Conservation (phyloP, 2,113 vertebrate genomes). For the Podocnemis expansa region DNA sequence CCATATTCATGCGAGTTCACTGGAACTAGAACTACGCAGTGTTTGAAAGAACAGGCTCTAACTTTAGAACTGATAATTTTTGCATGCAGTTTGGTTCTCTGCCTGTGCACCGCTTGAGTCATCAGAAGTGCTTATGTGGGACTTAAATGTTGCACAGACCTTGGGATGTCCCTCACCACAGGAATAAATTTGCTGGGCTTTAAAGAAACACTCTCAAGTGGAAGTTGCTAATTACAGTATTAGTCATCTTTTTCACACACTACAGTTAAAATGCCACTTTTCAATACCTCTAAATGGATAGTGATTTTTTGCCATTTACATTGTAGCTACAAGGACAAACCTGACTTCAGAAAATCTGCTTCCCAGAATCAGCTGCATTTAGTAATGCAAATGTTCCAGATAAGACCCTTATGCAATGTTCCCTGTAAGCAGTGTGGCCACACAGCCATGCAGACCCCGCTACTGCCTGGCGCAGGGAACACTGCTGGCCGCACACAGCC, state of each 20-base stretch:
- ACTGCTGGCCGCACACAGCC: too few relatives aligned
- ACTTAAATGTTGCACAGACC: background rate
- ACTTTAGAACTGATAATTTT: background rate
- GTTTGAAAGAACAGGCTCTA: background rate
- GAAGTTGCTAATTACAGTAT: background rate
- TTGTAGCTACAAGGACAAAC: background rate
- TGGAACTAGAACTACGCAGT: background rate
- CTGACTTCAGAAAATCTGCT: background rate
- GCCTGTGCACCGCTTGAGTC: background rate
- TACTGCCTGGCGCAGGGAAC: too few relatives aligned
- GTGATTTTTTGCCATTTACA: slow-evolving; percentile 6
- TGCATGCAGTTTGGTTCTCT: background rate
- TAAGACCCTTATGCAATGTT: slow-evolving; percentile 16
- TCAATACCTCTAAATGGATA: background rate
- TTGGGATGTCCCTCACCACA: too few relatives aligned
- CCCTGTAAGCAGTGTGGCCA: too few relatives aligned
- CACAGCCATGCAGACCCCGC: too few relatives aligned
- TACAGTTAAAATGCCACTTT: background rate
- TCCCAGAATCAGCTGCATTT: background rate
- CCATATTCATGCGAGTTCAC: background rate
- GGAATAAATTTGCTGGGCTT: background rate
- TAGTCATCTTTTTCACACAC: background rate
- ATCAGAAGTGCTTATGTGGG: background rate
- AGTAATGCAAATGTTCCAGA: background rate
- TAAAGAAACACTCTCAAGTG: background rate